Percentiles rank a stretch among this genome's conserved stretches.
phyloP scores from a whole-genome alignment of 1,140 invertebrate genomes.

The Caerostris darwini region DNA sequence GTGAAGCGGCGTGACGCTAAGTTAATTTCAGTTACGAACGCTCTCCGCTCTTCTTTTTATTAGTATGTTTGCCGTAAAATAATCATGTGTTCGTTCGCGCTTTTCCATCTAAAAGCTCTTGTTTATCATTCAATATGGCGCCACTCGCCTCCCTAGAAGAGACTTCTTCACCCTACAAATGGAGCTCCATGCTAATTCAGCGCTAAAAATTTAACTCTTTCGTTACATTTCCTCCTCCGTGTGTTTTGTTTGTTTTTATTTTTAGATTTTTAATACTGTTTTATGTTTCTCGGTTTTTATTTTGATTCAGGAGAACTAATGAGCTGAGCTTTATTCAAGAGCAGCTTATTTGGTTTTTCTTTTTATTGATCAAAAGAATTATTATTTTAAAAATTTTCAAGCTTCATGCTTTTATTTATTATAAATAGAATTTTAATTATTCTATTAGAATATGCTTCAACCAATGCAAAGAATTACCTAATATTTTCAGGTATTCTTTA shows the following conservation, averaged over 20 bases:
- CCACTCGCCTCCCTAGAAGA: background rate
- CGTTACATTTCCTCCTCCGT: background rate
- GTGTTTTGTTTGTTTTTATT: background rate
- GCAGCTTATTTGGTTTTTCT: no score
- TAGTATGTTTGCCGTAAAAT: slow-evolving; percentile 18
- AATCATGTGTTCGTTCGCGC: background rate
- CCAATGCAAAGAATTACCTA: no score
- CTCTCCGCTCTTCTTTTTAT: background rate
- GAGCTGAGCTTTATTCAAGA: no score
- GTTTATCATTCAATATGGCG: slow-evolving; percentile 32
- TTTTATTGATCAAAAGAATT: no score
- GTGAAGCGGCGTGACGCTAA: slow-evolving; percentile 27
- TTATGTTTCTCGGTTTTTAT: no score
- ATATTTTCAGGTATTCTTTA: no score
- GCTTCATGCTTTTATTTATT: no score
- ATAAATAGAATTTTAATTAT: no score
- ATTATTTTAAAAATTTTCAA: no score
- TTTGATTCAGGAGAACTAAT: no score
- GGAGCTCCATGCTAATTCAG: background rate
- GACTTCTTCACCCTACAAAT: background rate
- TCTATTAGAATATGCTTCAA: no score
- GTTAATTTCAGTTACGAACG: slow-evolving; percentile 24
- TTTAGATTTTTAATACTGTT: background rate
- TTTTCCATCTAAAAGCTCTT: background rate
- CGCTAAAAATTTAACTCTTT: background rate